Evolutionary conservation across 2,113 vertebrate genomes (phyloP).

Genomic region (Merops nubicus): DNA sequence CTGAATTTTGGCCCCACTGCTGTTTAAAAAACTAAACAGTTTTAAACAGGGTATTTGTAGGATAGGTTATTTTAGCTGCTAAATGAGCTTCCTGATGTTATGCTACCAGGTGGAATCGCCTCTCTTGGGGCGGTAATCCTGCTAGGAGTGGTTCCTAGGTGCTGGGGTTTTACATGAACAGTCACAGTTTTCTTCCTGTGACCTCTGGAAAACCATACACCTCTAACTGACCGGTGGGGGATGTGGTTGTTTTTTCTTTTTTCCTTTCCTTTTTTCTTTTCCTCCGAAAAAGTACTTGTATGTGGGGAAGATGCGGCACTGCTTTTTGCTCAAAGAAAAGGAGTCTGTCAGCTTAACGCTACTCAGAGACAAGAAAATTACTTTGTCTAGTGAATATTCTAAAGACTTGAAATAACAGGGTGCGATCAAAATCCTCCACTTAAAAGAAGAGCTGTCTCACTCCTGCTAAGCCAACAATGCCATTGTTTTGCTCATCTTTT

Average conservation of each 20-base stretch:
- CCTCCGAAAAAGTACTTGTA: not conserved
- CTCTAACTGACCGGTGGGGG: not conserved
- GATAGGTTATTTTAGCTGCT: not conserved
- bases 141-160: not conserved
- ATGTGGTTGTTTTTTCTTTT: not conserved
- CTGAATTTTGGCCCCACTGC: not conserved
- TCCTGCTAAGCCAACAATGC: not conserved
- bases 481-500: not conserved
- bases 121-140: not conserved
- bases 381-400: conserved; percentile 55
- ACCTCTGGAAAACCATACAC: not conserved
- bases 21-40: not conserved
- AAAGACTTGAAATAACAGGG: conserved; percentile 47
- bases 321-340: conserved; percentile 6
- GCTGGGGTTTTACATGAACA: not conserved
- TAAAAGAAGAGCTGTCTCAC: not conserved
- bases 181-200: not conserved
- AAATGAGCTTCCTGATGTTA: not conserved
- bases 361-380: conserved; percentile 51
- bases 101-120: not conserved
- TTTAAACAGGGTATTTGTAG: not conserved
- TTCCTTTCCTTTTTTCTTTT: not conserved
- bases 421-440: not conserved
- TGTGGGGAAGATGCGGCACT: not conserved
- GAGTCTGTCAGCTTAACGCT: conserved; percentile 21